Conservation (phyloP, 2,888 invertebrate genomes). For the Agrochola lota region DNA sequence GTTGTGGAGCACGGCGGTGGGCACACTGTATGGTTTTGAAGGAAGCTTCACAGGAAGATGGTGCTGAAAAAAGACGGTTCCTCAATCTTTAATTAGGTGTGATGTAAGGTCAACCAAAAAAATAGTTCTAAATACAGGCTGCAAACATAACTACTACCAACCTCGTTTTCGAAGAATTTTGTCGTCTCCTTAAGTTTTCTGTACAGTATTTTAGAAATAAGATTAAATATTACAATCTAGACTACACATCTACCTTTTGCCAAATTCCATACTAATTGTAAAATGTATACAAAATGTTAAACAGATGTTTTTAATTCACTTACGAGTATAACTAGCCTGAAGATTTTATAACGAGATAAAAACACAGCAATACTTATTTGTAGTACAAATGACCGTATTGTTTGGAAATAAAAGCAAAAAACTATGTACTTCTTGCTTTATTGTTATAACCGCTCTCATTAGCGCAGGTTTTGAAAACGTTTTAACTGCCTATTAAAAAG, state of each 20-base stretch:
- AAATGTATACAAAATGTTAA: not conserved
- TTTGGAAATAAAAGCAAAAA: constrained; percentile 59
- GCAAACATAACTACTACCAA: no score
- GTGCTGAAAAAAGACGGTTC: not conserved
- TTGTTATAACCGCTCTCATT: constrained; percentile 61
- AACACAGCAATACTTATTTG: constrained; percentile 55
- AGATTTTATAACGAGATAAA: constrained; percentile 32
- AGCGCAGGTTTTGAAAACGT: constrained; percentile 62
- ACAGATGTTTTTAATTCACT: constrained; percentile 10
- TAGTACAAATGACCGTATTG: constrained; percentile 59
- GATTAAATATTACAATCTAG: not conserved
- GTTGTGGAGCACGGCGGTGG: constrained; percentile 24
- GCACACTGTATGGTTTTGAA: constrained; percentile 47
- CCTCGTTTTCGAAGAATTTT: no score
- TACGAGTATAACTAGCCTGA: not conserved
- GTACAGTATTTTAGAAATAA: not conserved
- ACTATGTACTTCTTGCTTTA: constrained; percentile 54
- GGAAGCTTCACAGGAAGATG: not conserved
- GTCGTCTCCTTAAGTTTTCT: no score
- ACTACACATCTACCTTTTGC: not conserved
- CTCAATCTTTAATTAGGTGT: not conserved
- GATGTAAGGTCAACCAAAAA: not conserved
- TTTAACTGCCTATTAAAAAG: constrained; percentile 65
- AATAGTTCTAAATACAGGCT: not conserved
- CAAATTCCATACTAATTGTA: not conserved